Conservation (phyloP, 2,797 vertebrate genomes). For the Helicolenus hilgendorfi region DNA sequence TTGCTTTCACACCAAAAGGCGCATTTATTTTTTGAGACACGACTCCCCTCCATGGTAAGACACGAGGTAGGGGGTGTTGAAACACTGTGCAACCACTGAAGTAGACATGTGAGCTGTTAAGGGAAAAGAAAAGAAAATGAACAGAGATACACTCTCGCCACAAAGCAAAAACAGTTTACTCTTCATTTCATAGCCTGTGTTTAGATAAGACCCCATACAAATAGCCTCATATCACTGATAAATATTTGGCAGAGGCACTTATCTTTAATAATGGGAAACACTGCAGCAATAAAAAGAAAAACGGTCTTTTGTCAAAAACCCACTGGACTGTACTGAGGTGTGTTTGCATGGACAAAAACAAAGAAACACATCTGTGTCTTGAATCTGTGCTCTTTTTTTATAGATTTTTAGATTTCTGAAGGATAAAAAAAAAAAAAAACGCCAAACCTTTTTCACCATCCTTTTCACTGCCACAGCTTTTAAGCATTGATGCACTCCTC, state of each 20-base stretch:
- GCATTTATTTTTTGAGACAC: conserved; percentile 24
- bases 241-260: conserved; percentile 31
- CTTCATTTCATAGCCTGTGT: conserved; percentile 4
- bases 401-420: conserved; percentile 3
- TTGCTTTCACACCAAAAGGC: conserved; percentile 26
- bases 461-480: neutral
- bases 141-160: neutral
- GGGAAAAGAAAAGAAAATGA: conserved; percentile 1
- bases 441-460: neutral
- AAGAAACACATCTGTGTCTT: neutral
- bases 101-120: conserved; percentile 12
- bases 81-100: neutral
- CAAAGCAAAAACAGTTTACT: conserved; percentile 19
- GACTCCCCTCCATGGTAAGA: neutral
- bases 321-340: neutral
- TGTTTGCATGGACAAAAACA: conserved; percentile 3
- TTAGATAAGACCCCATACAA: conserved; percentile 29
- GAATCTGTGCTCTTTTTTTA: neutral
- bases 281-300: conserved; percentile 6
- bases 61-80: neutral
- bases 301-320: neutral
- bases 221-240: conserved; percentile 27
- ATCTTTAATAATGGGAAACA: conserved; percentile 39
- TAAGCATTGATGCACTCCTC: neutral
- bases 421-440: neutral